phyloP scores from a whole-genome alignment of 2,888 invertebrate species.

The Diogma glabrata region DNA sequence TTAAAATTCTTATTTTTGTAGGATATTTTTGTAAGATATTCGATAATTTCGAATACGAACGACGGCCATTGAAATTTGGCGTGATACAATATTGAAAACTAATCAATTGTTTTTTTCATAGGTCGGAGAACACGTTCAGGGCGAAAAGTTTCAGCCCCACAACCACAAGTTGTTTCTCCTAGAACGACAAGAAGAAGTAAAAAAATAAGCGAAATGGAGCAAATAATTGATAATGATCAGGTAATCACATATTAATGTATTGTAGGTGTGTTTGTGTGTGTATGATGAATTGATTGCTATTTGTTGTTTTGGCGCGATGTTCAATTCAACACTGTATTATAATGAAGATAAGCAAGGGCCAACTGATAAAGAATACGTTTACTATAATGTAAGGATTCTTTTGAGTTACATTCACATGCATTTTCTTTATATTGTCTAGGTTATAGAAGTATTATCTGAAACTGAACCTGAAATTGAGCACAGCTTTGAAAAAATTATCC shows the following conservation, averaged over 20 bases:
- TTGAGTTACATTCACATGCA: neutral
- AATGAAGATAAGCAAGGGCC: constrained; percentile 37
- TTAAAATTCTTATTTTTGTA: no score
- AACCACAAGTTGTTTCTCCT: constrained; percentile 25
- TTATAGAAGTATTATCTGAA: neutral
- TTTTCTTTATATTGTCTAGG: no score
- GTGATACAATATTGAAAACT: no score
- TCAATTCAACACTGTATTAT: constrained; percentile 3
- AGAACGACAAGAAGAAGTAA: constrained; percentile 24
- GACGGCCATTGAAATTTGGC: no score
- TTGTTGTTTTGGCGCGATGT: constrained; percentile 7
- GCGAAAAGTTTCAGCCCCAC: constrained; percentile 31
- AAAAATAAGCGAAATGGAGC: constrained; percentile 12
- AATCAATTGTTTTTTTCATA: constrained; percentile 21
- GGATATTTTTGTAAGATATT: no score
- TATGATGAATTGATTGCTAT: constrained; percentile 5
- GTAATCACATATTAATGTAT: neutral
- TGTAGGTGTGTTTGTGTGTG: neutral
- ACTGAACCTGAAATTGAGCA: neutral
- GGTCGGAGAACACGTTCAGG: constrained; percentile 48
- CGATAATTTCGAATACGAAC: no score
- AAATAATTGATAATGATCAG: constrained; percentile 20
- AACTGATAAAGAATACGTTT: constrained; percentile 27
- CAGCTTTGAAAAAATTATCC: neutral
- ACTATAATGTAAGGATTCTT: neutral